Base-by-base conservation (phyloP, 2,888 invertebrate species). In the Luffia ferchaultella region DNA sequence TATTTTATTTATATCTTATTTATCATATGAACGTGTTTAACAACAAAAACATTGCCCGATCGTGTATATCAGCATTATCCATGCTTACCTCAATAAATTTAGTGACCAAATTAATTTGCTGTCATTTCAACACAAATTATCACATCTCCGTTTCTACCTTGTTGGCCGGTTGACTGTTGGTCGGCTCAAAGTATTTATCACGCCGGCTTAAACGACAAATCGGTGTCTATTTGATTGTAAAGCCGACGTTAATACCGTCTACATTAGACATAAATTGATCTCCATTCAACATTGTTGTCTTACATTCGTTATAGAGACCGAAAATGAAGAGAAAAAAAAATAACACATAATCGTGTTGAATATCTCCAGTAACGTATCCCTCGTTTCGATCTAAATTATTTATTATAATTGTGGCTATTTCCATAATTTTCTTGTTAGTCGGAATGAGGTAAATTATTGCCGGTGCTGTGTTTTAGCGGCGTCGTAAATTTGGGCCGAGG, bases 401-500 rank as follows among this genome's bases (percentile, higher is more conserved):
- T 77, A 79, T 80, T 77, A 72, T 70, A 76, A 80, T 72, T 68
- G 68, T 63, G 57, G 62, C 62, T 60, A 70, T 79, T 78, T 74
- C 77, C 80, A 79, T 80, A 80, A 80, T 78, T 79, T 75, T 73
- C 75, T 75, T 76, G 79, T 79, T 76, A 76, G 12, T 7, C 30
- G 66, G 68, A 68, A 70, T 68, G 64, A 74, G 68, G 76, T 75
- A 72, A 78, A 73, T 73, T 77, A 79, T 73, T 67, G 62, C 63
- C 56, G 52, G 60, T 59, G 62, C 61, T 70, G 65, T 73, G 78
- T 79, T 79, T 80, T 77, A 79, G 76, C 73, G 73, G 77, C 67
- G 61, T 76, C 76, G 62, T 79, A 79, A 78, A 79, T 77, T 66
- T 59, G 57, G 60, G 64, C 69, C 62, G 57, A 69, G 70, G 69